These are phyloP conservation scores for Psylliodes chrysocephalus DNA, from an alignment of 2,888 invertebrate genomes.

Conservation along the genomic window DNA sequence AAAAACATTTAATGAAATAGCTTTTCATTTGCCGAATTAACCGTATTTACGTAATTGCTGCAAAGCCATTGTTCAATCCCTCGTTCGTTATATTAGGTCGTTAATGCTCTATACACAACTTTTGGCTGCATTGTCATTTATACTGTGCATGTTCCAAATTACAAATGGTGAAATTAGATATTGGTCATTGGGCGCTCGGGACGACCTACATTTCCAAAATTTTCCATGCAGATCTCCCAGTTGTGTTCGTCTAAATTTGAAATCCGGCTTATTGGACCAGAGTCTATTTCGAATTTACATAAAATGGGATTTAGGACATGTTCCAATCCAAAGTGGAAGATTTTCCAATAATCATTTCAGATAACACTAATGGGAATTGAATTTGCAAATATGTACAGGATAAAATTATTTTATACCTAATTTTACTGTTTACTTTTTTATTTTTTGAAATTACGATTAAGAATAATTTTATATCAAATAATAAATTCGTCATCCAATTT, in stretches of 20 bases:
- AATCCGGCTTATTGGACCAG: slow-evolving; percentile 26
- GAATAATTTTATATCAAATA: too few species aligned
- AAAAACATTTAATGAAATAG: neutral
- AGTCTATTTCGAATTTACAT: slow-evolving; percentile 21
- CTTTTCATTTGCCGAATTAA: slow-evolving; percentile 9
- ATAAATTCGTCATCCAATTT: too few species aligned
- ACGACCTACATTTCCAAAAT: slow-evolving; percentile 23
- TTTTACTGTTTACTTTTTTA: too few species aligned
- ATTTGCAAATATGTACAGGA: neutral
- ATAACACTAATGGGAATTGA: neutral
- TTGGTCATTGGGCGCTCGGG: slow-evolving; percentile 14
- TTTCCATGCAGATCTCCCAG: slow-evolving; percentile 24
- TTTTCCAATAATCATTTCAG: neutral
- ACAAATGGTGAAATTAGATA: slow-evolving; percentile 21
- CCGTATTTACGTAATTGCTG: slow-evolving; percentile 5
- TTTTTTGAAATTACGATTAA: too few species aligned
- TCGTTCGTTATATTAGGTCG: neutral
- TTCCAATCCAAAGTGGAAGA: slow-evolving; percentile 1
- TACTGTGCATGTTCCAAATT: slow-evolving; percentile 28
- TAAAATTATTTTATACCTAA: too few species aligned
- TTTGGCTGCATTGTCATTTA: slow-evolving; percentile 17
- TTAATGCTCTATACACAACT: slow-evolving; percentile 16
- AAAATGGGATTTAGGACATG: slow-evolving; percentile 15
- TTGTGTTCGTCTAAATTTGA: too few species aligned
- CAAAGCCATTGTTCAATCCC: slow-evolving; percentile 16